A percentile compares a stretch with the other conserved stretches of the same genome.
phyloP scores from a whole-genome alignment of 2,888 invertebrate genomes.

The Shargacucullia verbasci region DNA sequence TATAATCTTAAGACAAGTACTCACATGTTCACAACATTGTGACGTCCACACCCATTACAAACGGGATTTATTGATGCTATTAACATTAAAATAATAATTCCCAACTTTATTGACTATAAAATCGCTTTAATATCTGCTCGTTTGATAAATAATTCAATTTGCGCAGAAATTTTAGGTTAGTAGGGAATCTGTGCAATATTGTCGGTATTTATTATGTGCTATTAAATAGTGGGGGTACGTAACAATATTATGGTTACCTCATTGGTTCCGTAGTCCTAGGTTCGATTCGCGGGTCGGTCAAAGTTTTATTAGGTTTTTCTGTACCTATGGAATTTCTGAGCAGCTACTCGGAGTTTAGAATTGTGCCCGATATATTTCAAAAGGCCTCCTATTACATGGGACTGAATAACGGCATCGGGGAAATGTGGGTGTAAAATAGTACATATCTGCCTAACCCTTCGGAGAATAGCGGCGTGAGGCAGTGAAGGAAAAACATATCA shows the following conservation, averaged over 20 bases:
- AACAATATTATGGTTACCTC: slow-evolving; percentile 8
- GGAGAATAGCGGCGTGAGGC: too few species aligned
- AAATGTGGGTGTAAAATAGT: too few species aligned
- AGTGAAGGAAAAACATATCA: too few species aligned
- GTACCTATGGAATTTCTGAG: too few species aligned
- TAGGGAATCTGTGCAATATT: slow-evolving; percentile 44
- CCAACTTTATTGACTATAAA: slow-evolving; percentile 83
- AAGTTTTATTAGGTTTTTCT: too few species aligned
- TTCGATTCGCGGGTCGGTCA: too few species aligned
- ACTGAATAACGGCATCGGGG: too few species aligned
- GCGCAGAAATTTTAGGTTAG: slow-evolving; percentile 57
- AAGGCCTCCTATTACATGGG: too few species aligned
- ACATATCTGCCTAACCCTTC: too few species aligned
- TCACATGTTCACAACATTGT: slow-evolving; percentile 66
- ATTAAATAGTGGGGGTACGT: slow-evolving; percentile 49
- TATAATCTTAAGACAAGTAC: slow-evolving; percentile 11
- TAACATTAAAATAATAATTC: slow-evolving; percentile 85
- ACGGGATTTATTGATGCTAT: slow-evolving; percentile 81
- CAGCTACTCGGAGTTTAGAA: too few species aligned
- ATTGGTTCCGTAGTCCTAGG: too few species aligned
- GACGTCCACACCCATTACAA: slow-evolving; percentile 69
- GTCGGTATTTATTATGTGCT: slow-evolving; percentile 36
- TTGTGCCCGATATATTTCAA: too few species aligned
- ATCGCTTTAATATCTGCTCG: slow-evolving; percentile 81
- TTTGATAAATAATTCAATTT: slow-evolving; percentile 84